Base-by-base conservation (phyloP, 92 coral and sea anemone species). In the Epizoanthus scotinus region DNA sequence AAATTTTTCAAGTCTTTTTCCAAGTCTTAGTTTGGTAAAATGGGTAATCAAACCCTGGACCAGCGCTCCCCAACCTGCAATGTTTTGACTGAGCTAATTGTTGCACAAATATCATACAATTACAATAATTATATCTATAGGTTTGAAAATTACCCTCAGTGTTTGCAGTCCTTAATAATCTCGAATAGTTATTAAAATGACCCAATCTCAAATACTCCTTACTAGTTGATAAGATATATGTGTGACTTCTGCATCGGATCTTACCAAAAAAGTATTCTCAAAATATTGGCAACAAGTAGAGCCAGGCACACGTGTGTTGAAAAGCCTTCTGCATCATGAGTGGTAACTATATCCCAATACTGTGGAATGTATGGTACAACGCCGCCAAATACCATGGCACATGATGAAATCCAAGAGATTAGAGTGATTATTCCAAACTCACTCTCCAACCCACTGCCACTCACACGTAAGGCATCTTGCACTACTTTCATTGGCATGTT, bases 311-410 rank as follows among this genome's bases (percentile, higher is more conserved):
- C 98, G 54, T 95, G 94, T 69, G 90, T 87, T 24, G 98, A 95
- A 67, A 95, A 95, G 0, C 98, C 98, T 52, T 91, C 91, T 0
- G 98, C 98, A 78, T 95, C 91, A 12, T 91, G 84, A 62, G 92
- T 80, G 65, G 82, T 88, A 86, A 65, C 85, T 63, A 95, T 95
- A 72, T 95, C 98, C 90, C 93, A 95, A 67, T 95, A 95, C 57
- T 95, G 98, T 7, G 98, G 98, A 17, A 95, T 78, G 72, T 95
- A 95, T 1, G 98, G 98, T 3, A 95, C 98, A 21, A 95, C 95
- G 0, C 98, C 98, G 67, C 98, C 98, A 82, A 95, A 86, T 27
- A 95, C 82, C 98, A 95, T 95, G 12, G 98, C 95, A 29, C 87
- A 91, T 21, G 98, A 93, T 26, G 98, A 95, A 29, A 95, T n/a